phyloP scores from a whole-genome alignment of 2,888 invertebrate genomes.

The Cantharis rufa region DNA sequence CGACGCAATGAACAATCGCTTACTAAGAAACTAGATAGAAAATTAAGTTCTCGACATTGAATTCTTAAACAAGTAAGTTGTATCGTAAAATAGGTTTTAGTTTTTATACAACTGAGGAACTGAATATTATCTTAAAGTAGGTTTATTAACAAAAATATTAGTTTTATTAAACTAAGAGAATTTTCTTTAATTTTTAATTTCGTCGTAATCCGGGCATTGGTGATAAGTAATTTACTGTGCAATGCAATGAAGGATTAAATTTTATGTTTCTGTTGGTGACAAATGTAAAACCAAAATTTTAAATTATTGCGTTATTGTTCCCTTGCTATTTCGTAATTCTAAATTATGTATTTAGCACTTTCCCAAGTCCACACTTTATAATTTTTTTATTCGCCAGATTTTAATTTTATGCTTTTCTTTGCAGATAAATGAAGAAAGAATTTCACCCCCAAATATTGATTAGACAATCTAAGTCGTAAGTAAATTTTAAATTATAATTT shows the following conservation, averaged over 20 bases:
- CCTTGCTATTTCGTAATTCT: background rate
- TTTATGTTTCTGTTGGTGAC: background rate
- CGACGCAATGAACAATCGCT: too few relatives aligned
- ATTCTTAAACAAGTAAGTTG: too few relatives aligned
- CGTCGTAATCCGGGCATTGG: too few relatives aligned
- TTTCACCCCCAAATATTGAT: background rate
- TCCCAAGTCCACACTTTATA: background rate
- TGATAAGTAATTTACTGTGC: background rate
- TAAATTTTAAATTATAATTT: background rate
- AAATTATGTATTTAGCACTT: background rate
- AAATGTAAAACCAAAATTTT: background rate
- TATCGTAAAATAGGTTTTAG: too few relatives aligned
- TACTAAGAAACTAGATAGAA: too few relatives aligned
- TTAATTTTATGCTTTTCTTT: background rate
- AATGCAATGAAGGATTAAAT: background rate
- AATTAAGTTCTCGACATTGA: too few relatives aligned
- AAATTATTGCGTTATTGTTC: background rate
- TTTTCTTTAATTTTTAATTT: too few relatives aligned
- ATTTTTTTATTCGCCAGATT: background rate
- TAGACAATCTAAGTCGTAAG: background rate
- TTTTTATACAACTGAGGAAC: too few relatives aligned
- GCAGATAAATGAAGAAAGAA: background rate
- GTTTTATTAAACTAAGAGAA: too few relatives aligned
- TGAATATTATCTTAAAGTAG: too few relatives aligned
- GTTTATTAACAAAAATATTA: too few relatives aligned